phyloP scores from a whole-genome alignment of 2,888 invertebrate species.

The Tiliacea aurago region DNA sequence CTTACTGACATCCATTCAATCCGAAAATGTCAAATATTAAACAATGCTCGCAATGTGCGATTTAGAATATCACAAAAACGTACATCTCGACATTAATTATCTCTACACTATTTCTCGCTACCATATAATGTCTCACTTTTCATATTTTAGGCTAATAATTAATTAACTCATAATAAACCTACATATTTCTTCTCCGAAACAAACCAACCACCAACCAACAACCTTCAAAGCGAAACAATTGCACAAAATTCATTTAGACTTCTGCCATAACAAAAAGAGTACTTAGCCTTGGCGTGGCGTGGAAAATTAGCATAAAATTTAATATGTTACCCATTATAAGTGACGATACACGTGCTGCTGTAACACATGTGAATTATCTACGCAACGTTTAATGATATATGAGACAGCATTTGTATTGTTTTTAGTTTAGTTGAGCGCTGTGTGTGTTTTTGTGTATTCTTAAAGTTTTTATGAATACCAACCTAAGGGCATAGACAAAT shows the following conservation, averaged over 20 bases:
- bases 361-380: conserved; percentile 36
- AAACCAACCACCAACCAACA: too few species aligned
- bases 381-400: conserved; percentile 24
- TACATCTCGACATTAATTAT: background rate
- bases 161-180: too few species aligned
- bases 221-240: background rate
- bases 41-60: background rate
- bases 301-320: conserved; percentile 34
- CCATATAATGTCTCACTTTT: too few species aligned
- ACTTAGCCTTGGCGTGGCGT: background rate
- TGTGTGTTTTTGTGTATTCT: background rate
- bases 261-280: conserved; percentile 8
- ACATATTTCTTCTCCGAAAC: background rate
- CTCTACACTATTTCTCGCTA: background rate
- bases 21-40: background rate
- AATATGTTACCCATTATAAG: conserved; percentile 11
- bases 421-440: conserved; percentile 4
- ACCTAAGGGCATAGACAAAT: background rate
- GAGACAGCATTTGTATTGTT: conserved; percentile 15
- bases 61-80: background rate
- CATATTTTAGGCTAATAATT: background rate
- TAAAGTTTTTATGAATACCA: background rate
- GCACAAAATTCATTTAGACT: background rate
- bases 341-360: conserved; percentile 10
- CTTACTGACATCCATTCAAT: background rate